Base-by-base conservation (phyloP, 2,797 vertebrate genomes). In the Enteromius viviparus region DNA sequence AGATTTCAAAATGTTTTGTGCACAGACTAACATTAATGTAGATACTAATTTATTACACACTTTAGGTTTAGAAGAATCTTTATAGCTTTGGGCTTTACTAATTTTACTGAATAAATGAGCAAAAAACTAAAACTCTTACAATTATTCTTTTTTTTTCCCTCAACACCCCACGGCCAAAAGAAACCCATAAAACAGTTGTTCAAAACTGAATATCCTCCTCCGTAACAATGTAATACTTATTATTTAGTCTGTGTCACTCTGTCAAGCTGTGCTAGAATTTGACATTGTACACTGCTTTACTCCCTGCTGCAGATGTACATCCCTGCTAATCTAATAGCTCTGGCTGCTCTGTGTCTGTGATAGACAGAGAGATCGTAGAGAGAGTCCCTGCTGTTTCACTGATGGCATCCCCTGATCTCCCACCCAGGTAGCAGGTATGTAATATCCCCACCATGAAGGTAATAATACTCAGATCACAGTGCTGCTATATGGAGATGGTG, bases 401-500 rank as follows among this genome's bases (percentile, higher is more conserved):
- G 82, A 87, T 88, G 84, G 82, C 80, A 81, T 85, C 40, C 83
- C 75, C 70, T 68, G 79, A 87, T 87, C 80, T 66, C 85, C 78
- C 26, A 81, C 85, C 62, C 65, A 81, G 76, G 45, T 51, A 60
- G 75, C 81, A 81, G 34, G n/a, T 60, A 84, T 75, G 62, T 84
- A 87, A 88, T 84, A 75, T 84, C 72, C 69, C 80, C 78, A 81
- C 80, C 81, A 75, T 74, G 75, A 47, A 80, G 82, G 82, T 85
- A 88, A 85, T 84, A 88, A 83, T 75, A 85, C 83, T 62, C 76
- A 85, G 86, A 86, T 88, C 83, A 81, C 74, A 87, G 77, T 23
- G 55, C 51, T 65, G 58, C 72, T 81, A 66, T 75, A 71, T 75
- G 15, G 78, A 88, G 85, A 88, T 89, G 84, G 86, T 49, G 76